phyloP scores from a whole-genome alignment of 2,888 invertebrate species.

The Phragmatobia fuliginosa region DNA sequence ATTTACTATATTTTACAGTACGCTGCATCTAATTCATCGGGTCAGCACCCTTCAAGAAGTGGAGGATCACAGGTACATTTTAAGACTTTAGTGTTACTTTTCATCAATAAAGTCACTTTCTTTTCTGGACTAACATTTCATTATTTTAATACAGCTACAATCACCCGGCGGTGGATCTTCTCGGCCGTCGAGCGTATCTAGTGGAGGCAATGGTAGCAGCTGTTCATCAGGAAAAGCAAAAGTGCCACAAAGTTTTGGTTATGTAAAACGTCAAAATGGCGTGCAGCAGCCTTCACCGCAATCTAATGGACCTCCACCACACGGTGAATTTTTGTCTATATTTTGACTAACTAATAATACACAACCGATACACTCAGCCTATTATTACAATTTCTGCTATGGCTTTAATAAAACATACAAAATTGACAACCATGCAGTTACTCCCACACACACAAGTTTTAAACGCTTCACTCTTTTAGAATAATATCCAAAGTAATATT shows the following conservation, averaged over 20 bases:
- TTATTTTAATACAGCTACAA: constrained; percentile 70
- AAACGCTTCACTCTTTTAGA: background rate
- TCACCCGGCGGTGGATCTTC: constrained; percentile 83
- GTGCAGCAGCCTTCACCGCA: constrained; percentile 81
- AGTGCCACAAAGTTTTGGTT: constrained; percentile 94
- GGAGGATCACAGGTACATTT: constrained; percentile 71
- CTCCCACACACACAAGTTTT: too few relatives aligned
- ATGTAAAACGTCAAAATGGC: constrained; percentile 92
- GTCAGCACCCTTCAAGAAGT: constrained; percentile 77
- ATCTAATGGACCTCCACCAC: constrained; percentile 75
- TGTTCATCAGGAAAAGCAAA: constrained; percentile 89
- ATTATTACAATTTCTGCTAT: too few relatives aligned
- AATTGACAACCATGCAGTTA: too few relatives aligned
- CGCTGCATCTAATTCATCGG: constrained; percentile 67
- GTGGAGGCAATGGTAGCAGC: constrained; percentile 84
- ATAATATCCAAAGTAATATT: background rate
- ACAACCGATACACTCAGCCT: background rate
- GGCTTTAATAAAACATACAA: too few relatives aligned
- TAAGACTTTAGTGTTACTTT: background rate
- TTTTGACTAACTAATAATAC: background rate
- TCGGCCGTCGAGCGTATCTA: constrained; percentile 79
- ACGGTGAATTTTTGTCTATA: constrained; percentile 59
- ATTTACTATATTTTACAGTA: constrained; percentile 64
- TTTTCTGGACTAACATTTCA: constrained; percentile 23
- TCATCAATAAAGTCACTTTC: background rate